Conservation (phyloP, 2,113 vertebrate species). For the Urocolius indicus region DNA sequence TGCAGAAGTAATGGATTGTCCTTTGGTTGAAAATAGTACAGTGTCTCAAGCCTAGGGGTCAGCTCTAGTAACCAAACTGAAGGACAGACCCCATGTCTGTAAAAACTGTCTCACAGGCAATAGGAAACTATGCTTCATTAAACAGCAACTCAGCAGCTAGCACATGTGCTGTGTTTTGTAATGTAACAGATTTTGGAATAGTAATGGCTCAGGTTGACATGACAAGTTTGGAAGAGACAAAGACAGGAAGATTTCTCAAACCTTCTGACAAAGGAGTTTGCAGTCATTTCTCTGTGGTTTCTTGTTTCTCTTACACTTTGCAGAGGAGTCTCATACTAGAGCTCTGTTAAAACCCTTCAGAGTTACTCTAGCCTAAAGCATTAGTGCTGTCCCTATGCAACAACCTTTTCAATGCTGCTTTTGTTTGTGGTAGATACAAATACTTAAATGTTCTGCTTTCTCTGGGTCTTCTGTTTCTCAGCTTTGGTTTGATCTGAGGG, state of each 20-base stretch:
- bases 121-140: conserved; percentile 36
- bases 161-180: neutral
- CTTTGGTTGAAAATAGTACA: neutral
- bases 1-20: neutral
- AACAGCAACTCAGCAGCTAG: conserved; percentile 22
- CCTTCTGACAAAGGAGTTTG: conserved; percentile 8
- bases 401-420: neutral
- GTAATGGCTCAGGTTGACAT: neutral
- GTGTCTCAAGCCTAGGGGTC: neutral
- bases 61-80: neutral
- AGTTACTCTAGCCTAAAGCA: neutral
- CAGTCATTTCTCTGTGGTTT: neutral
- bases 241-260: conserved; percentile 17
- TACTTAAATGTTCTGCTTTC: neutral
- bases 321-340: neutral
- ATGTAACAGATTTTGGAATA: conserved; percentile 1
- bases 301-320: neutral
- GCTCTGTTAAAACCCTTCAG: neutral
- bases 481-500: neutral
- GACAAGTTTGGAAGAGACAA: conserved; percentile 1
- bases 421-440: neutral
- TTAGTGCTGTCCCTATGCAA: neutral
- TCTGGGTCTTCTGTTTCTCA: neutral
- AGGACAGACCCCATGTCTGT: neutral
- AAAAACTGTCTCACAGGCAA: conserved; percentile 5